Base-by-base conservation (phyloP, 2,888 invertebrate genomes). In the Eupithecia subfuscata region DNA sequence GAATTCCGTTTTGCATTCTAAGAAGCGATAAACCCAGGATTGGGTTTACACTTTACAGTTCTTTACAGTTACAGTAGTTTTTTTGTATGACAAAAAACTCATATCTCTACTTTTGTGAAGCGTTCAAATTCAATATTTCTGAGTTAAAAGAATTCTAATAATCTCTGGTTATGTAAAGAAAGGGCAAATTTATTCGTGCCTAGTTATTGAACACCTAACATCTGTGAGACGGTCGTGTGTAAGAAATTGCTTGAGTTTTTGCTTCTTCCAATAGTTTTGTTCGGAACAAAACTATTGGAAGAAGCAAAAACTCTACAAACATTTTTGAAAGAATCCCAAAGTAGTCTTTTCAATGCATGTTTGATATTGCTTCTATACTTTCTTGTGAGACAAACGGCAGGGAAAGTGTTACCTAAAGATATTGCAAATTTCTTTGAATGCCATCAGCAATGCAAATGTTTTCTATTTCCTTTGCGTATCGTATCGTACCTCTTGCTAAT, bases 171-270 rank as follows among this genome's bases (percentile, higher is more conserved):
- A 22, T 22, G 56, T 56, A 60, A 25, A 60, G 25, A 68, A 68
- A 25, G 12, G 37, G 22, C 25, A 43, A 43, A 68, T 45, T 43
- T 18, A 43, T 68, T n/a, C 14, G 14, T 68, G 12, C 14, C 45
- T 45, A 45, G 68, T 68, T 73, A 67, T 71, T 71, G 71, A 71
- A 71, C 65, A 71, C 48, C 45, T 14, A 65, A 65, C 37, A 45
- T 68, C 43, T 67, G 65, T n/a, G 65, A 37, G 37, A 9, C 34
- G 64, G 34, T 37, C 65, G 37, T 40, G 37, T 40, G 43, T 68
- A 22, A 69, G 69, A 69, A 45, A 69, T 69, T 45, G 68, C 43
- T 68, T 25, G 25, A 45, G 43, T 68, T 68, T 40, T 68, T 67
- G 22, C 37, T 37, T 68, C n/a, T 37, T 68, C 30, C 68, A 68